A percentile compares a stretch with the other conserved stretches of the same genome.
Evolutionary conservation across 1,140 invertebrate genomes (phyloP).

Genomic region (Steinernema feltiae): DNA sequence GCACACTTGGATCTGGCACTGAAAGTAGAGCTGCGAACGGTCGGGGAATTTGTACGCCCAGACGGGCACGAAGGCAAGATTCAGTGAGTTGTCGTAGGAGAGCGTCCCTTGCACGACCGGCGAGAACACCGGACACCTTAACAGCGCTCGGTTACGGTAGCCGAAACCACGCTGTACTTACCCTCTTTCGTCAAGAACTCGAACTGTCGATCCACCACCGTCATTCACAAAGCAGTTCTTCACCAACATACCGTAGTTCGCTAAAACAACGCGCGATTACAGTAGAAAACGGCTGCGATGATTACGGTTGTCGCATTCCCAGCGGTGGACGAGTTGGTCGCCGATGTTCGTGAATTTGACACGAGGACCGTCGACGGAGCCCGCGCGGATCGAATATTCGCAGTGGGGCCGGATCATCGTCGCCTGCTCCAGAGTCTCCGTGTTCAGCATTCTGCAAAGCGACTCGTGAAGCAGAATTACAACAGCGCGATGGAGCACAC

Average conservation of each 20-base stretch:
- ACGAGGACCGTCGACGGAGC: constrained; percentile 42
- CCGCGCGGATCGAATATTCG: constrained; percentile 41
- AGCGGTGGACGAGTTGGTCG: constrained; percentile 45
- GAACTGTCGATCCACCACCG: constrained; percentile 26
- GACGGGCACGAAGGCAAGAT: constrained; percentile 42
- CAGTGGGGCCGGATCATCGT: constrained; percentile 42
- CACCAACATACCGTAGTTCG: constrained; percentile 45
- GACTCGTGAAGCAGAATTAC: background rate
- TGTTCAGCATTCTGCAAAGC: constrained; percentile 20
- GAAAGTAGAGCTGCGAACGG: constrained; percentile 39
- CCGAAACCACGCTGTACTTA: constrained; percentile 13
- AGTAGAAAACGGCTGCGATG: background rate
- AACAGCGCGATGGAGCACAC: too few relatives aligned
- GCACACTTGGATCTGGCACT: constrained; percentile 45
- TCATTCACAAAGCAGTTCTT: constrained; percentile 48
- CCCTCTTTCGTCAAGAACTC: constrained; percentile 42
- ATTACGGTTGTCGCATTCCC: constrained; percentile 45
- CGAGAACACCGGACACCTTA: constrained; percentile 38
- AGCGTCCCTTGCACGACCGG: constrained; percentile 38
- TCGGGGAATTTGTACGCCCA: constrained; percentile 48
- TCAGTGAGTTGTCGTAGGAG: constrained; percentile 32
- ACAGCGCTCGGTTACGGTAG: constrained; percentile 9
- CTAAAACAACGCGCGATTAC: too few relatives aligned
- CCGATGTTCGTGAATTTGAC: constrained; percentile 38
- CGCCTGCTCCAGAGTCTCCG: constrained; percentile 32